Evolutionary conservation across 2,797 vertebrate genomes (phyloP).

Genomic region (Poeciliopsis gracilis): DNA sequence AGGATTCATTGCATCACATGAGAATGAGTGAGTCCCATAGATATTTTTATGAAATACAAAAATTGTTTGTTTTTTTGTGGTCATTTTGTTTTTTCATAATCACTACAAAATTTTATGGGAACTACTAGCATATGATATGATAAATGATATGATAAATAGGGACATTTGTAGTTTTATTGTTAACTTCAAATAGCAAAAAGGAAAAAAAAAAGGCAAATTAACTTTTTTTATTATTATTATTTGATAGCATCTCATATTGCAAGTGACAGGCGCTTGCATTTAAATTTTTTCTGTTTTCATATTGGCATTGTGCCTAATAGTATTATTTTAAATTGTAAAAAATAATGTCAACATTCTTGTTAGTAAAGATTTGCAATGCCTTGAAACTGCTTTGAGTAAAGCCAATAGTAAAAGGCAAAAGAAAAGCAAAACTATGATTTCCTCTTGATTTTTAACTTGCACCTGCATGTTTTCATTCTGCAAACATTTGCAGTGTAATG

Average conservation of each 20-base stretch:
- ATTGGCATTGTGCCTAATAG: not conserved
- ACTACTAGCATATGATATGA: not conserved
- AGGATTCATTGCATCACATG: not conserved
- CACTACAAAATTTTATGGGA: not conserved
- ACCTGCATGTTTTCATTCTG: not conserved
- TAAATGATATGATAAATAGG: not conserved
- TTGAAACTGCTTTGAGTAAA: not conserved
- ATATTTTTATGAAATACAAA: not conserved
- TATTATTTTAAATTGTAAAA: not conserved
- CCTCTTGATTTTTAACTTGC: not conserved
- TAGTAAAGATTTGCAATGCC: not conserved
- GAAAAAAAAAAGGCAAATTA: not conserved
- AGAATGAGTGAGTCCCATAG: not conserved
- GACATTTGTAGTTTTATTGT: not conserved
- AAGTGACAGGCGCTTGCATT: not conserved
- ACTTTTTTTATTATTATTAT: not conserved
- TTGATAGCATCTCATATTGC: not conserved
- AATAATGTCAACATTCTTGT: not conserved
- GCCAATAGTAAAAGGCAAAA: not conserved
- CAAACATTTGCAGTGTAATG: not conserved
- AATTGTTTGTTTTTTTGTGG: too few relatives aligned
- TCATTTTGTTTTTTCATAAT: not conserved
- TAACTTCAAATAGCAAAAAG: not conserved
- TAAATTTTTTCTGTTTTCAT: not conserved
- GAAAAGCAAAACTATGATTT: not conserved